Conservation (phyloP, 2,797 vertebrate species). For the Poecilia velifera region DNA sequence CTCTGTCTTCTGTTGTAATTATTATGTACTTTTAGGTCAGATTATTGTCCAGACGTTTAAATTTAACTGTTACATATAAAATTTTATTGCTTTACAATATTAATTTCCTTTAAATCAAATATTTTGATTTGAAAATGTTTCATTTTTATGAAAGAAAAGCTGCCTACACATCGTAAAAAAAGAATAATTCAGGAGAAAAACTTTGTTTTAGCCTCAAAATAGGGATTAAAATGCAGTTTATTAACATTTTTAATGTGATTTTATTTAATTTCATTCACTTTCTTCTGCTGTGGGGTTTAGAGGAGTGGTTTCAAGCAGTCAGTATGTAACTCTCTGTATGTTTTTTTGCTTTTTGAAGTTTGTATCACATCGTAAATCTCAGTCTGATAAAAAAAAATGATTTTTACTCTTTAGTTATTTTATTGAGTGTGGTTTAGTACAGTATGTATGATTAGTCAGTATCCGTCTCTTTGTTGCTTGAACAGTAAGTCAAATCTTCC, state of each 20-base stretch:
- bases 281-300: background rate
- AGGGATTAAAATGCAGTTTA: background rate
- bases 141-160: background rate
- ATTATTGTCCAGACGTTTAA: background rate
- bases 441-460: background rate
- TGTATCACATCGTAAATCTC: background rate
- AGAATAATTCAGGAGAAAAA: background rate
- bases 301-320: background rate
- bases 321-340: background rate
- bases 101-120: background rate
- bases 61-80: background rate
- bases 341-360: background rate
- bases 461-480: background rate
- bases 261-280: background rate
- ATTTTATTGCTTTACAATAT: background rate
- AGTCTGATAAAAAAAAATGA: background rate
- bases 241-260: background rate
- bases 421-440: background rate
- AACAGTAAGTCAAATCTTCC: background rate
- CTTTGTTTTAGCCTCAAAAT: background rate
- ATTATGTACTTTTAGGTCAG: no score
- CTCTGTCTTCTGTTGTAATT: background rate
- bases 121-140: background rate
- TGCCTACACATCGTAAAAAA: background rate
- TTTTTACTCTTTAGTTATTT: no score